Evolutionary conservation across 2,888 invertebrate genomes (phyloP), one percentile per base, ranked within the genome.

Genomic region (Ophion slaviceki): DNA sequence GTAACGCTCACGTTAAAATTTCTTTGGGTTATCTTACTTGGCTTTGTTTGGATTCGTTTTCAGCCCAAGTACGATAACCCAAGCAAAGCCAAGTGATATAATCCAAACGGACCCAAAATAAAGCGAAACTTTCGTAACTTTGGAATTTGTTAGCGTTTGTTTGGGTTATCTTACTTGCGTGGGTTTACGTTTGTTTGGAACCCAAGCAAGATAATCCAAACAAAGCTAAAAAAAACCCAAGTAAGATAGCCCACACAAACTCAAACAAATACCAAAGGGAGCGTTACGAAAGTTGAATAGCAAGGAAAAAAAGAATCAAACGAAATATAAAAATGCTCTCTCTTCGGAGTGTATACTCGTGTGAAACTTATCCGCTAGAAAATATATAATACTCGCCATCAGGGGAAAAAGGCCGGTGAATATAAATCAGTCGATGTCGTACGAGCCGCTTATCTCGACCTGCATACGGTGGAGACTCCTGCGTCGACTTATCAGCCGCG

Each of bases 371-470:
- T 76, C 75, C 24, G 24, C n/a, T 40, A n/a, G 74, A 78, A 78
- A 78, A 81, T 82, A 70, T 75, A 59, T 75, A 24, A 47, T 61
- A 70, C 66, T 71, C 64, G 59, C 82, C 78, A 71, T 76, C 64
- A 70, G 24, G 78, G 57, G 36, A 78, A 78, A 53, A 53, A 53
- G 53, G 17, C 77, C 10, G 70, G 76, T 28, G 74, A 74, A 24
- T 68, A 77, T 81, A 74, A 78, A 80, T 85, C 81, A 81, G 62
- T 76, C 14, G 70, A 71, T 57, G 80, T 74, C 67, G 59, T 32
- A 64, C 36, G 57, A 64, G 71, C 28, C 78, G 45, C 81, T 84
- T 83, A 86, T 83, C 86, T 61, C 80, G 32, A 47, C 59, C 53
- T 53, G 53, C 53, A 53, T 53, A 53, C 20, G 67, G 61, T 67